Evolutionary conservation across 2,113 vertebrate species (phyloP).

Genomic region (Sebastes fasciatus): DNA sequence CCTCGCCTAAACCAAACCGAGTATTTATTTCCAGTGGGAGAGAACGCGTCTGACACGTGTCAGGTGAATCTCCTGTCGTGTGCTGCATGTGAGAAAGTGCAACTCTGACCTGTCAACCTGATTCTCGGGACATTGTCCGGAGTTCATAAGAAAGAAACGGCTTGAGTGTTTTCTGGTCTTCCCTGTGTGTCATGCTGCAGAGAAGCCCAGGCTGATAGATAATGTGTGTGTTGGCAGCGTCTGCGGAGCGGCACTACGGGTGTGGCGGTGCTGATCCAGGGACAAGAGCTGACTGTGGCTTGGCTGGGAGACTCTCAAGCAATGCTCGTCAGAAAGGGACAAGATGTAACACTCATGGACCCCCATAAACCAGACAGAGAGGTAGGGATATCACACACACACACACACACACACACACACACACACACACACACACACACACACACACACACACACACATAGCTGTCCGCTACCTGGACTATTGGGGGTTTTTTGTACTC

Average conservation of each 20-base stretch:
- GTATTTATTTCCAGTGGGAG: neutral
- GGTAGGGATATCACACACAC: constrained; percentile 73
- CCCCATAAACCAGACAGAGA: constrained; percentile 96
- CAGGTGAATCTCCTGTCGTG: too few species aligned
- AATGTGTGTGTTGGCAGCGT: constrained; percentile 78
- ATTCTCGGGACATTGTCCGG: neutral
- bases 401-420: constrained; percentile 2
- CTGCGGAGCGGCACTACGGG: constrained; percentile 94
- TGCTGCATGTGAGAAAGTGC: neutral
- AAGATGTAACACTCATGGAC: constrained; percentile 90
- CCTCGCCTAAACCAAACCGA: neutral
- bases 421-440: neutral
- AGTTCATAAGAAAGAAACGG: neutral
- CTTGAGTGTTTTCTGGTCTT: neutral
- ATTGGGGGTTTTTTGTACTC: too few species aligned
- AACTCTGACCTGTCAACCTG: too few species aligned
- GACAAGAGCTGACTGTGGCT: constrained; percentile 86
- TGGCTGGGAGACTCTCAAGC: constrained; percentile 97
- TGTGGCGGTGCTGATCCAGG: constrained; percentile 87
- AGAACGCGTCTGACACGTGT: neutral
- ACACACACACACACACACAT: too few species aligned
- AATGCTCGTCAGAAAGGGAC: constrained; percentile 88
- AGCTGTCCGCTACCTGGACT: too few species aligned
- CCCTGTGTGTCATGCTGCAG: neutral
- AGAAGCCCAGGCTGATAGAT: neutral